These are phyloP conservation scores for Proisotoma minuta DNA, from an alignment of 2,888 invertebrate genomes.

Conservation along the genomic window DNA sequence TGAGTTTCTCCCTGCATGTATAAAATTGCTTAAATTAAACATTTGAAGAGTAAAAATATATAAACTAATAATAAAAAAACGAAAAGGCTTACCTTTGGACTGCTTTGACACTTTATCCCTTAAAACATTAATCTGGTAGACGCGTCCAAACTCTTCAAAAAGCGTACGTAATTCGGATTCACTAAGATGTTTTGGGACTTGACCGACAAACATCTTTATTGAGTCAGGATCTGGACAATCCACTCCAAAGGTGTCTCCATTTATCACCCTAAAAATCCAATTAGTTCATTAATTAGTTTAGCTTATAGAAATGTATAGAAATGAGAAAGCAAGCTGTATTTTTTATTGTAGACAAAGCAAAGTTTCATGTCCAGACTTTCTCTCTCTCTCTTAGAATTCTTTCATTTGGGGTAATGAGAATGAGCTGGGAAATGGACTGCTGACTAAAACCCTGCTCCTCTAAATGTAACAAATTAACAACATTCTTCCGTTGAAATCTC, in stretches of 20 bases:
- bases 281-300: conserved; percentile 37
- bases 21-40: too few species aligned
- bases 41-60: too few species aligned
- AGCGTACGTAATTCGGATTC: conserved; percentile 91
- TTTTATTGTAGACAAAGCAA: neutral
- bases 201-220: conserved; percentile 99
- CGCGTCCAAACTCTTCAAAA: conserved; percentile 96
- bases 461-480: conserved; percentile 25
- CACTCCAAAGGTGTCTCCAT: conserved; percentile 46
- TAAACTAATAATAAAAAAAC: conserved; percentile 5
- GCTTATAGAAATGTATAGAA: neutral
- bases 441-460: conserved; percentile 2
- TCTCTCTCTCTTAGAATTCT: too few species aligned
- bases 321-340: neutral
- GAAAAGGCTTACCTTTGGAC: conserved; percentile 79
- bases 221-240: conserved; percentile 85
- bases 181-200: conserved; percentile 95
- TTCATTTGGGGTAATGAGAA: too few species aligned
- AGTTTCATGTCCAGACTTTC: conserved; percentile 5
- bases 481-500: conserved; percentile 22
- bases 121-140: conserved; percentile 95
- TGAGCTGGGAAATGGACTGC: conserved; percentile 6
- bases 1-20: too few species aligned
- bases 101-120: conserved; percentile 94
- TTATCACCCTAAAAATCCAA: conserved; percentile 47